A percentile compares a stretch with the other conserved stretches of the same genome.
phyloP scores from a whole-genome alignment of 2,888 invertebrate species.

The Branchipolynoe longqiensis region DNA sequence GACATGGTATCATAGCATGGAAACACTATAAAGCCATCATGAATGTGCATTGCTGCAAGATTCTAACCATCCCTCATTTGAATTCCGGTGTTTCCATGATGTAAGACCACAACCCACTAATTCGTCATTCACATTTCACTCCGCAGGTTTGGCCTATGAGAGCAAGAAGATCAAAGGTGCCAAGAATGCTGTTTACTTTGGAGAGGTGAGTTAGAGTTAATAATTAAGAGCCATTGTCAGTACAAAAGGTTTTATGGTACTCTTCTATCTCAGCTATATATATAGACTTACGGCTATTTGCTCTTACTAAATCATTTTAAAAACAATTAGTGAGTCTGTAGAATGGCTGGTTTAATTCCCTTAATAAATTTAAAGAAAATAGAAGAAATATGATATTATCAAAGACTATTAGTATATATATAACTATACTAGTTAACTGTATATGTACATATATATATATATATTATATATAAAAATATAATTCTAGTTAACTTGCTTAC shows the following conservation, averaged over 20 bases:
- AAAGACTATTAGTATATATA: too few relatives aligned
- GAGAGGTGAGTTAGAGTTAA: conserved; percentile 64
- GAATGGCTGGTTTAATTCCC: background rate
- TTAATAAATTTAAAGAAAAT: background rate
- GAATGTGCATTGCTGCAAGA: too few relatives aligned
- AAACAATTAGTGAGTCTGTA: background rate
- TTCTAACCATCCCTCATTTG: too few relatives aligned
- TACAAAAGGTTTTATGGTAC: background rate
- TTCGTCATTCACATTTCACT: too few relatives aligned
- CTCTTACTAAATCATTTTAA: background rate
- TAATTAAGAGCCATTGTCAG: conserved; percentile 71
- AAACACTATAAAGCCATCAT: too few relatives aligned
- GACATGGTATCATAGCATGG: too few relatives aligned
- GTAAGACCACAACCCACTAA: too few relatives aligned
- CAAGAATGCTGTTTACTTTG: conserved; percentile 68
- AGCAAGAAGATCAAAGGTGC: conserved; percentile 65
- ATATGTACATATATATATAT: too few relatives aligned
- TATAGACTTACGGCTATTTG: background rate
- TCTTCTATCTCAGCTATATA: background rate
- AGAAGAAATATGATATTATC: background rate
- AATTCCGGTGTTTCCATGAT: too few relatives aligned
- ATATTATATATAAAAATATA: too few relatives aligned
- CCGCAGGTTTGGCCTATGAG: conserved; percentile 62
- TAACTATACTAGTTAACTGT: too few relatives aligned
- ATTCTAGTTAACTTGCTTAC: too few relatives aligned